Evolutionary conservation across 1,140 invertebrate species (phyloP).

Genomic region (Pseudomyrmex concolor): DNA sequence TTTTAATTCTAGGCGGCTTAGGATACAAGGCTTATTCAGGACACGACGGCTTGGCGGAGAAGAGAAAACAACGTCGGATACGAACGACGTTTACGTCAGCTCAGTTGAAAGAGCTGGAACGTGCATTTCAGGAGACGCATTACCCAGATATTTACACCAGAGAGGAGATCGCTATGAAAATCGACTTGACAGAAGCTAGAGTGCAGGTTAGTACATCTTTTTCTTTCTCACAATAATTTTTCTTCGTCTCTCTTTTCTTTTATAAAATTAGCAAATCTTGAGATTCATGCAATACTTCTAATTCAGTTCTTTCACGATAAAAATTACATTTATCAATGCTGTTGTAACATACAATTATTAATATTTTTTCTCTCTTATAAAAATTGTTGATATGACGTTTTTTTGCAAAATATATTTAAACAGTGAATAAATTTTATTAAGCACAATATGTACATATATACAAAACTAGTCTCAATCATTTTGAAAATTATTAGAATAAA

Average conservation of each 20-base stretch:
- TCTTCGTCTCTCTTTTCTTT: neutral
- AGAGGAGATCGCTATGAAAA: constrained; percentile 99
- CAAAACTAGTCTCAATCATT: neutral
- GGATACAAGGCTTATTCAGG: constrained; percentile 95
- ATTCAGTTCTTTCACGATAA: too few relatives aligned
- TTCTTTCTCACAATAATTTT: too few relatives aligned
- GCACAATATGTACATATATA: neutral
- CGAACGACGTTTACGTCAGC: constrained; percentile 98
- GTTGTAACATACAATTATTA: too few relatives aligned
- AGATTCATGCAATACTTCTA: too few relatives aligned
- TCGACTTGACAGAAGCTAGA: constrained; percentile 98
- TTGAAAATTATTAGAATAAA: neutral
- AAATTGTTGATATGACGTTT: too few relatives aligned
- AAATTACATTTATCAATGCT: too few relatives aligned
- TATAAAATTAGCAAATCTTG: neutral
- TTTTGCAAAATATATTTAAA: too few relatives aligned
- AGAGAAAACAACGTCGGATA: constrained; percentile 96
- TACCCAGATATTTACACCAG: constrained; percentile 99
- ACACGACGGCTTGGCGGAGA: constrained; percentile 94
- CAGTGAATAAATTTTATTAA: too few relatives aligned
- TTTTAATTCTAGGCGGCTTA: constrained; percentile 88
- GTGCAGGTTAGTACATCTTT: constrained; percentile 92
- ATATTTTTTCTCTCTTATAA: too few relatives aligned
- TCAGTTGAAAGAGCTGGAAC: constrained; percentile 98
- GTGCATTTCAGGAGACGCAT: constrained; percentile 98